phyloP scores from a whole-genome alignment of 2,113 vertebrate species.

The Pithys albifrons region DNA sequence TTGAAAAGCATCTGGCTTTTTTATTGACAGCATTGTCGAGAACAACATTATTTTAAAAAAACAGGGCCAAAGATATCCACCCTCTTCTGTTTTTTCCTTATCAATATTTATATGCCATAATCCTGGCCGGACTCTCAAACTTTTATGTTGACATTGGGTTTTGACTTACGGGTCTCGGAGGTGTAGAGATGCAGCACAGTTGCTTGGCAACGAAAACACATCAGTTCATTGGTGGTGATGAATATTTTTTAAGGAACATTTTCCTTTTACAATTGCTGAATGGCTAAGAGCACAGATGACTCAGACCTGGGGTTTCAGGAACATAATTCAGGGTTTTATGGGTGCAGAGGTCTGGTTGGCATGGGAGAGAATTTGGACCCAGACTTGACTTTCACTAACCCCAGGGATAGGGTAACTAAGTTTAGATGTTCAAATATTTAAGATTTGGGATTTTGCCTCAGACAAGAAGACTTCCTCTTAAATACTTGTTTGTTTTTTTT shows the following conservation, averaged over 20 bases:
- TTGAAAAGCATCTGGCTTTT: not conserved
- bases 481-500: not conserved
- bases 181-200: not conserved
- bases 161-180: not conserved
- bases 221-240: not conserved
- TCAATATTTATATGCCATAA: not conserved
- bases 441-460: not conserved
- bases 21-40: not conserved
- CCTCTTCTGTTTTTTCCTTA: not conserved
- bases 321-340: not conserved
- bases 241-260: not conserved
- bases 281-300: not conserved
- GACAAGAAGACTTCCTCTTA: not conserved
- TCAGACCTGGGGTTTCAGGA: not conserved
- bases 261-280: conserved; percentile 6
- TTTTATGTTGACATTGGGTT: conserved; percentile 2
- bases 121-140: conserved; percentile 8
- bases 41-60: not conserved
- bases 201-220: conserved; percentile 12
- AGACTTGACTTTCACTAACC: not conserved
- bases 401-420: not conserved
- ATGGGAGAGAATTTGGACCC: not conserved
- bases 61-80: not conserved
- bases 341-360: not conserved
- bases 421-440: not conserved